Evolutionary conservation across 2,113 vertebrate genomes (phyloP), one percentile per base, ranked within the genome.

Genomic region (Bubo blakistoni): DNA sequence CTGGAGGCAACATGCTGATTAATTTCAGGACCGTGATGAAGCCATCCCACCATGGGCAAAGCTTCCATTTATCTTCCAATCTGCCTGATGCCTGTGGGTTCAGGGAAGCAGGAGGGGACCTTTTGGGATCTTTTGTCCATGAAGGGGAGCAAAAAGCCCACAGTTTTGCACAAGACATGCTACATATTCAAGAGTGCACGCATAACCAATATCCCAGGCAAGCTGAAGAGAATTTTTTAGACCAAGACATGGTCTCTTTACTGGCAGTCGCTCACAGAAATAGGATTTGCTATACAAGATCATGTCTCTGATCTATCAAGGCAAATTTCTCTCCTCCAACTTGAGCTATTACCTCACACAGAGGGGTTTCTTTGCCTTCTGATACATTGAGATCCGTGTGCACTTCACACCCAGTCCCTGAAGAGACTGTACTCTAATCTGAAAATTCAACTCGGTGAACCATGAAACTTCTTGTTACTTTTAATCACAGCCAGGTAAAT

Each of bases 391-490:
- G 87, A 94, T 65, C 79, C 70, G 79, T 9, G n/a, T 1, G 3
- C 93, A 86, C 77, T 90, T 91, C 91, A 88, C 84, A 80, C 94
- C 63, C 55, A 27, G 81, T 71, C 91, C 74, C 87, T 80, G 47
- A 87, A 95, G 92, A 90, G 96, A 88, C 70, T 29, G 30, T 19
- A 29, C 73, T 92, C 70, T 51, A 57, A 89, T 82, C 91, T 59
- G 81, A 78, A 96, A 96, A 94, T 85, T 88, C 92, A 83, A 59
- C 61, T 79, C 42, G 0, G 55, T 19, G 78, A 96, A 80, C 87
- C 97, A 61, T 55, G 85, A 83, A 96, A 94, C 84, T 96, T 96
- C 94, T 85, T 59, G 58, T 74, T 96, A 94, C 89, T 92, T 95
- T 90, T 73, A 92, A 84, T 77, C 79, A 58, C 58, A 21, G 46